phyloP scores from a whole-genome alignment of 2,888 invertebrate species.

The Formica aserva region DNA sequence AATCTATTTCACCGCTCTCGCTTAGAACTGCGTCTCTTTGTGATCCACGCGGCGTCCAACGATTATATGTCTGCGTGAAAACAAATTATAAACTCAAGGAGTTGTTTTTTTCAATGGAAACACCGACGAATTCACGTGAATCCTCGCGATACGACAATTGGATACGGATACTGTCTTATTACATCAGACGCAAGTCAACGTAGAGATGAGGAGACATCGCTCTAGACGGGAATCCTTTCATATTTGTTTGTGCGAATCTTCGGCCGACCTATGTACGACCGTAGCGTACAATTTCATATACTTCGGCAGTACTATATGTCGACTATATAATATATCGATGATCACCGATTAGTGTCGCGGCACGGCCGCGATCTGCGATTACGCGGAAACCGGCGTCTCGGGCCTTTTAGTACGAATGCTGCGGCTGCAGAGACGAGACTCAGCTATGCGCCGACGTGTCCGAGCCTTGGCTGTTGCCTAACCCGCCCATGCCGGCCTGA shows the following conservation, averaged over 20 bases:
- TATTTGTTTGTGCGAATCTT: conserved; percentile 40
- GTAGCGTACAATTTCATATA: neutral
- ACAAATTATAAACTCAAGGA: neutral
- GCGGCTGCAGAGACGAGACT: conserved; percentile 85
- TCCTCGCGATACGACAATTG: neutral
- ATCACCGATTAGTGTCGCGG: neutral
- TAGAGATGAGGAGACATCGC: conserved; percentile 16
- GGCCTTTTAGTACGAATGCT: conserved; percentile 83
- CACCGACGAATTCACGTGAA: neutral
- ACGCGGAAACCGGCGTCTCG: conserved; percentile 34
- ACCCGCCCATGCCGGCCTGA: conserved; percentile 82
- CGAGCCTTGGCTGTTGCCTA: conserved; percentile 84
- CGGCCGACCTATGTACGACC: conserved; percentile 2
- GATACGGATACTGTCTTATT: neutral
- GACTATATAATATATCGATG: neutral
- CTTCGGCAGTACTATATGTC: neutral
- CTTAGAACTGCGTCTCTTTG: conserved; percentile 10
- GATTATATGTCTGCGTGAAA: neutral
- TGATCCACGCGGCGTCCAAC: neutral
- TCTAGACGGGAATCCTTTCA: conserved; percentile 3
- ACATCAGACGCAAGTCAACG: neutral
- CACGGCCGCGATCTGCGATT: neutral
- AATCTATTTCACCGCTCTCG: conserved; percentile 1
- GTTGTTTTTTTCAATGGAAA: neutral
- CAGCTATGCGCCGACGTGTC: conserved; percentile 85